A percentile compares a stretch with the other conserved stretches of the same genome.
phyloP scores from a whole-genome alignment of 1,140 invertebrate genomes.

The Conopomorpha cramerella region DNA sequence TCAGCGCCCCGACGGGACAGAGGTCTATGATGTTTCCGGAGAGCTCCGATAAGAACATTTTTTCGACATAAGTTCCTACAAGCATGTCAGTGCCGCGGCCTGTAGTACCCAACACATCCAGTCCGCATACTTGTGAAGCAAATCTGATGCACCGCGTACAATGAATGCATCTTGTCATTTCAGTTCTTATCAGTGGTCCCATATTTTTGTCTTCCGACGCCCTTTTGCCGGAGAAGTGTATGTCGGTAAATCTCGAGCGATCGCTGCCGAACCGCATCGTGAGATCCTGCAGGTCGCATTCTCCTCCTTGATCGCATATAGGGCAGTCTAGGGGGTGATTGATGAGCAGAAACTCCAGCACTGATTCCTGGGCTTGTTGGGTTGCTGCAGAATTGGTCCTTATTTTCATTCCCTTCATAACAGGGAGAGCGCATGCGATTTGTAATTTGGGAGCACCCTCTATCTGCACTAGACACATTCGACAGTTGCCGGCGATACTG shows the following conservation, averaged over 20 bases:
- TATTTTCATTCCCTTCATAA: conserved; percentile 73
- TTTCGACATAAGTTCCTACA: conserved; percentile 98
- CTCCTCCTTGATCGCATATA: conserved; percentile 99
- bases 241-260: conserved; percentile 91
- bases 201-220: conserved; percentile 81
- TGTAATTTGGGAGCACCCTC: conserved; percentile 76
- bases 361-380: conserved; percentile 83
- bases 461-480: conserved; percentile 83
- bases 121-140: conserved; percentile 76
- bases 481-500: conserved; percentile 77
- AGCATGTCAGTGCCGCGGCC: conserved; percentile 69
- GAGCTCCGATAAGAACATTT: conserved; percentile 95
- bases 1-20: conserved; percentile 97
- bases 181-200: conserved; percentile 77
- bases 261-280: conserved; percentile 98
- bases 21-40: conserved; percentile 99
- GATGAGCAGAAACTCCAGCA: conserved; percentile 97
- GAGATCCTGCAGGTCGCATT: conserved; percentile 97
- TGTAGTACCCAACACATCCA: conserved; percentile 76
- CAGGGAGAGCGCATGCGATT: conserved; percentile 79
- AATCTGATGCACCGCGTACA: conserved; percentile 80
- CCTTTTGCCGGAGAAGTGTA: conserved; percentile 88
- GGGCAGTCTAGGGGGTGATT: conserved; percentile 99
- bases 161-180: conserved; percentile 84
- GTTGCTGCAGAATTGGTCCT: conserved; percentile 71